These are phyloP conservation scores for Scytalopus superciliaris DNA, from an alignment of 2,113 vertebrate genomes.

Conservation along the genomic window DNA sequence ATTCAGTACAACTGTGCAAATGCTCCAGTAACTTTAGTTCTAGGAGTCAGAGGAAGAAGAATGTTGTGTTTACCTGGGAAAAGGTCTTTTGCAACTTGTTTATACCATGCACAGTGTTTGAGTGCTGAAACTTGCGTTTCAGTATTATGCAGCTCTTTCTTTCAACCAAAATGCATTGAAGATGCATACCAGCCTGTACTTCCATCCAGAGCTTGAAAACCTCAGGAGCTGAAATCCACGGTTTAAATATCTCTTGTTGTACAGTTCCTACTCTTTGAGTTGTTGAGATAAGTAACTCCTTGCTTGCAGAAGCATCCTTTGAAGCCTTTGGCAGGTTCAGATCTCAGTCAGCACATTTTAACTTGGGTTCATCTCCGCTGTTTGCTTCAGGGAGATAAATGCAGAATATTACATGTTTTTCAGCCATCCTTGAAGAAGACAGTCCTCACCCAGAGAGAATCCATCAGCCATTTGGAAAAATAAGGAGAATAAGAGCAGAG, in stretches of 20 bases:
- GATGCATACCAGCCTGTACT: not conserved
- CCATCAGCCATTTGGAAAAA: not conserved
- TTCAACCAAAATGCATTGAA: not conserved
- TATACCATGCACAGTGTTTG: fast-evolving
- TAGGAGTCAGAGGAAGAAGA: not conserved
- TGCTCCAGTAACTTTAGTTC: not conserved
- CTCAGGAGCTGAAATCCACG: not conserved
- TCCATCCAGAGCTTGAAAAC: not conserved
- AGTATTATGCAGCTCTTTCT: not conserved
- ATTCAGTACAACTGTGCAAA: not conserved
- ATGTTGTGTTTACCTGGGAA: not conserved
- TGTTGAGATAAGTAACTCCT: not conserved
- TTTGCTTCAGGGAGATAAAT: not conserved
- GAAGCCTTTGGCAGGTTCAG: not conserved
- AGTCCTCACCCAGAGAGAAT: not conserved
- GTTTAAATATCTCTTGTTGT: not conserved
- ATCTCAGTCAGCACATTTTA: not conserved
- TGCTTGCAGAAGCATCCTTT: not conserved
- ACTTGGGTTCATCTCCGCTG: not conserved
- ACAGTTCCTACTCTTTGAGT: not conserved
- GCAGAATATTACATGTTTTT: not conserved
- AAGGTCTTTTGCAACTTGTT: not conserved
- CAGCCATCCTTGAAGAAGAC: not conserved
- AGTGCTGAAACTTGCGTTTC: not conserved
- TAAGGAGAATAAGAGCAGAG: not conserved